Percentiles rank a stretch among this genome's conserved stretches.
Conservation (phyloP, 2,888 invertebrate species). For the Cryptosula pallasiana region DNA sequence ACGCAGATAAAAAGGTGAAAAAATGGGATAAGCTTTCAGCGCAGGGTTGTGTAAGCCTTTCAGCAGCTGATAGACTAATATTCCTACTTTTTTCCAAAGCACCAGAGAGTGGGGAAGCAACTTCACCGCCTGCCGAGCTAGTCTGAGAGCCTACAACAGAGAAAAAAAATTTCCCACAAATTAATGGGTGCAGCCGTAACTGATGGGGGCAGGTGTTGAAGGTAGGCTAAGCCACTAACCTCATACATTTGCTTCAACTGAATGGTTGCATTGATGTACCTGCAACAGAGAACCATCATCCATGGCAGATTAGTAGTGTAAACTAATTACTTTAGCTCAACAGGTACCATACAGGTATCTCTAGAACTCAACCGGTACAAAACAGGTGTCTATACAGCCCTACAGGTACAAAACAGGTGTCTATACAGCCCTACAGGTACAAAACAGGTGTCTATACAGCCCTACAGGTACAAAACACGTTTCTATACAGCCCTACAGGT, state of each 20-base stretch:
- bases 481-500: too few species aligned
- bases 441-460: too few species aligned
- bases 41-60: too few species aligned
- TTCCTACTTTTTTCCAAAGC: conserved; percentile 47
- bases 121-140: conserved; percentile 32
- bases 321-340: background rate
- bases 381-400: too few species aligned
- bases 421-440: too few species aligned
- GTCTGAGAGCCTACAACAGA: background rate
- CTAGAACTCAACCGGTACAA: too few species aligned
- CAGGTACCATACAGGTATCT: too few species aligned
- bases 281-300: background rate
- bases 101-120: conserved; percentile 36
- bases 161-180: background rate
- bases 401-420: too few species aligned
- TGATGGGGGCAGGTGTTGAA: background rate
- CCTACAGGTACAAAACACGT: too few species aligned
- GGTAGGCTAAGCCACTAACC: background rate
- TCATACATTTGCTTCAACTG: background rate
- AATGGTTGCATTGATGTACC: background rate
- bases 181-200: background rate
- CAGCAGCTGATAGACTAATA: background rate
- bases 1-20: too few species aligned
- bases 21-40: too few species aligned
- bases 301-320: background rate